These are phyloP conservation scores for Parelbella ahira DNA, from an alignment of 2,888 invertebrate species.

Conservation along the genomic window DNA sequence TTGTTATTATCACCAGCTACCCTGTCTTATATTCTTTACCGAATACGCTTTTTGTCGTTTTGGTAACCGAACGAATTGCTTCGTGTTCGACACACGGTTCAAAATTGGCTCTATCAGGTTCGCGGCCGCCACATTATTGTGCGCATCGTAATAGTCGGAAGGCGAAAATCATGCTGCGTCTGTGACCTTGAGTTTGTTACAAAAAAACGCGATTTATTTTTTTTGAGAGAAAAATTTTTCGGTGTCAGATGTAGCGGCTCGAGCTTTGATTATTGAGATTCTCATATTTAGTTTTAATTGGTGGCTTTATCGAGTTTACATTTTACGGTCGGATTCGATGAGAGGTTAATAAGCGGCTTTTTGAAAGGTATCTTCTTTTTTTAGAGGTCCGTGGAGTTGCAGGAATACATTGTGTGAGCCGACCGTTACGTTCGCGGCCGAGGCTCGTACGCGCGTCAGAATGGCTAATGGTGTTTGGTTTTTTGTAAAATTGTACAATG, in stretches of 20 bases:
- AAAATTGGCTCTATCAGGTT: slow-evolving; percentile 39
- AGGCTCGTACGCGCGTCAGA: background rate
- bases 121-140: slow-evolving; percentile 35
- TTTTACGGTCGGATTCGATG: slow-evolving; percentile 80
- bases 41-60: slow-evolving; percentile 41
- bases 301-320: slow-evolving; percentile 81
- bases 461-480: too few relatives aligned
- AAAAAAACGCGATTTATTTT: slow-evolving; percentile 65
- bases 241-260: slow-evolving; percentile 78
- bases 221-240: slow-evolving; percentile 67
- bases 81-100: slow-evolving; percentile 47
- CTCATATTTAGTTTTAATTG: slow-evolving; percentile 81
- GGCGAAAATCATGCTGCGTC: slow-evolving; percentile 75
- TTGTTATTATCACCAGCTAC: slow-evolving; percentile 78
- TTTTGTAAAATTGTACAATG: too few relatives aligned
- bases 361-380: slow-evolving; percentile 74
- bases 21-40: slow-evolving; percentile 53
- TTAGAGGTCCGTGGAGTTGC: slow-evolving; percentile 67
- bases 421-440: slow-evolving; percentile 31
- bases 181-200: slow-evolving; percentile 68
- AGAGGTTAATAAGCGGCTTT: slow-evolving; percentile 81
- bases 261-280: slow-evolving; percentile 78
- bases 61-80: slow-evolving; percentile 37
- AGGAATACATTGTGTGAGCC: slow-evolving; percentile 48
- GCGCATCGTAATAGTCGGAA: slow-evolving; percentile 57